Evolutionary conservation across 2,113 vertebrate genomes (phyloP), one percentile per base, ranked within the genome.

Genomic region (Prinia subflava): DNA sequence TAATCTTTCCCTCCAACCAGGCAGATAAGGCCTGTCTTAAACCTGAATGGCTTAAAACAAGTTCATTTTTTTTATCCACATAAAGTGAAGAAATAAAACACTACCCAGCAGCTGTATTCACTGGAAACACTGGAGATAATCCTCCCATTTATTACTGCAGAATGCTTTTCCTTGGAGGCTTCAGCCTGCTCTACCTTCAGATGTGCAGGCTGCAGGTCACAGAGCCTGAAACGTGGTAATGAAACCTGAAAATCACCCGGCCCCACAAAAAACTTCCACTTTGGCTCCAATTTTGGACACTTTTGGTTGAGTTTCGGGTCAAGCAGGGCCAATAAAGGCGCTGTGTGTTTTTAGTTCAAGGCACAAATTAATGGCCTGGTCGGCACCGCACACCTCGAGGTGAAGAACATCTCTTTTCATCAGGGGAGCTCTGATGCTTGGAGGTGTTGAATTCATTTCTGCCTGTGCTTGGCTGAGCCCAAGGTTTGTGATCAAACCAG

Each of bases 1-100:
- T 95, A 89, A 94, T 83, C 82, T 97, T 96, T 83, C 22, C 71
- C 27, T 95, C 78, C 81, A 95, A 87, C 67, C 74, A 89, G 33
- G 64, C 22, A 90, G 59, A 95, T 64, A 95, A 94, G 93, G 37
- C 33, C 62, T 64, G 60, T 70, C 52, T 92, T 71, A 92, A 86
- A 94, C 62, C 37, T 69, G 86, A 89, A 94, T 69, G 90, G 37
- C 65, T 93, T 86, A 81, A 91, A 63, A 91, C 53, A 65, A 92
- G 83, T 90, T 90, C n/a, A 47, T 74, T 92, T 91, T 83, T 65
- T 89, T 89, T 87, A 62, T 79, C 75, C 77, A 65, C 57, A 77
- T 37, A 30, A 95, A 94, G 74, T 50, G 89, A 96, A 87, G 84
- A 95, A 94, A 93, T 83, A 79, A 94, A 95, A 47, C 63, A 60